phyloP scores from a whole-genome alignment of 2,113 vertebrate species.

The Bubo scandiacus region DNA sequence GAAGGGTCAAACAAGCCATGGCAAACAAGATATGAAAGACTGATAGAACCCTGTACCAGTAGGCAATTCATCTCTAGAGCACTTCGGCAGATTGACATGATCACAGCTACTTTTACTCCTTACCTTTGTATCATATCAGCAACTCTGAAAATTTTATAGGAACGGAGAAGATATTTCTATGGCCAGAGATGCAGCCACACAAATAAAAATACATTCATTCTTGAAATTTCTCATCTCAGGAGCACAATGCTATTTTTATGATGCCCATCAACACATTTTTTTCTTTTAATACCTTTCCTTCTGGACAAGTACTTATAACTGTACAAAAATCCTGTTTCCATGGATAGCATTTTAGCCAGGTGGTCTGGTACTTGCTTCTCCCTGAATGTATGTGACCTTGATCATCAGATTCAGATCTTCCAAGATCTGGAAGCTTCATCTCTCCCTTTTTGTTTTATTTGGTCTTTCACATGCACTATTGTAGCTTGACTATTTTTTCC shows the following conservation, averaged over 20 bases:
- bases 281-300: not conserved
- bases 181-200: not conserved
- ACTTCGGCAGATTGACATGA: not conserved
- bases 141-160: not conserved
- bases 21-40: not conserved
- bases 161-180: not conserved
- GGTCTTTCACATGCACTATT: not conserved
- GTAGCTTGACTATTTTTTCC: not conserved
- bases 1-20: not conserved
- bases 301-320: not conserved
- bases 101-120: not conserved
- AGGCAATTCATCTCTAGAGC: not conserved
- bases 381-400: not conserved
- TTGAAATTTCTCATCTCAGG: not conserved
- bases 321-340: not conserved
- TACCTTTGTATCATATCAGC: not conserved
- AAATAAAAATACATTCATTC: not conserved
- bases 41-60: not conserved
- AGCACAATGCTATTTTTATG: not conserved
- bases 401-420: not conserved
- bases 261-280: not conserved
- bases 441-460: not conserved
- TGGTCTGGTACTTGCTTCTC: not conserved
- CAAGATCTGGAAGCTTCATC: not conserved
- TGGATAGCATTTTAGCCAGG: not conserved